Percentiles rank a stretch among this genome's conserved stretches.
Evolutionary conservation across 2,888 invertebrate species (phyloP).

Genomic region (Halictus quadricinctus): DNA sequence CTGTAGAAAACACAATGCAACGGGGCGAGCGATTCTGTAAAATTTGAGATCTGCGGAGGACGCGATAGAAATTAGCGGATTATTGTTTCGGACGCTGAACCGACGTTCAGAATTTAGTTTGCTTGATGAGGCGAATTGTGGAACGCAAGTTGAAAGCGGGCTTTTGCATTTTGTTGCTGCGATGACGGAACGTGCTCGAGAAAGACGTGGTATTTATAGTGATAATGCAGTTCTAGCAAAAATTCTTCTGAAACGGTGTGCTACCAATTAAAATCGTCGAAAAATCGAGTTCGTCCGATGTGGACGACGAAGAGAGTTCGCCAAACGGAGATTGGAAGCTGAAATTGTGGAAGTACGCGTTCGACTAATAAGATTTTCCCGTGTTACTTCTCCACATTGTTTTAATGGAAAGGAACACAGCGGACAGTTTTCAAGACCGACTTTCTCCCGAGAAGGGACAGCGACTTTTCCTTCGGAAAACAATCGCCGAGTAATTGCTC

Average conservation of each 20-base stretch:
- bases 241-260: no score
- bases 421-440: background rate
- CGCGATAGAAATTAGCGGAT: background rate
- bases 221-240: no score
- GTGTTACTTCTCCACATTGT: background rate
- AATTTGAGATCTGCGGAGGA: background rate
- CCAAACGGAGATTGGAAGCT: background rate
- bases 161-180: no score
- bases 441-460: background rate
- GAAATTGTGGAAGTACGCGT: background rate
- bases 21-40: background rate
- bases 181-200: no score
- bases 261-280: no score
- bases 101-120: background rate
- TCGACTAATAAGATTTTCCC: background rate
- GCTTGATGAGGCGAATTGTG: background rate
- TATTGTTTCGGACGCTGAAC: background rate
- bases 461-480: background rate
- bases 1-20: background rate
- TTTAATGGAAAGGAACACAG: background rate
- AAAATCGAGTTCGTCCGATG: background rate
- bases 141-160: background rate
- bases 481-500: constrained; percentile 10
- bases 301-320: background rate
- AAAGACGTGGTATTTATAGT: no score